Evolutionary conservation across 2,113 vertebrate genomes (phyloP).

Genomic region (Pan paniscus): DNA sequence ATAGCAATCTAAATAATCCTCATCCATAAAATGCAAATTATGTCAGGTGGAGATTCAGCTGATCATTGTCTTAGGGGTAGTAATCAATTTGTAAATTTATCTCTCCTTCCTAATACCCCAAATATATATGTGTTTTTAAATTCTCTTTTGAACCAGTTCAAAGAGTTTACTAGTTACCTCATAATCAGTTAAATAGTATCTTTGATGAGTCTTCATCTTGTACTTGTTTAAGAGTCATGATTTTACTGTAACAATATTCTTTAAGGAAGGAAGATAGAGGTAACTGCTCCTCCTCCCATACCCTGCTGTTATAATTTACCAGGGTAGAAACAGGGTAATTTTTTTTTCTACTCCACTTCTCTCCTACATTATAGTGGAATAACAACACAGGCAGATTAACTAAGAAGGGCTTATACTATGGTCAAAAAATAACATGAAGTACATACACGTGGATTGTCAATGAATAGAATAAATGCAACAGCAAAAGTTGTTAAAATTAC

Average conservation of each 20-base stretch:
- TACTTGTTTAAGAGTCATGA: not conserved
- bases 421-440: not conserved
- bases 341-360: not conserved
- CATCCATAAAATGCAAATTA: not conserved
- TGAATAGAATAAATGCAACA: not conserved
- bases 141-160: not conserved
- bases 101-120: not conserved
- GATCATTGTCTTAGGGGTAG: not conserved
- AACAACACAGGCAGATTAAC: not conserved
- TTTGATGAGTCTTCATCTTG: not conserved
- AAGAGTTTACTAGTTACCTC: not conserved
- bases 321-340: not conserved
- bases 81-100: not conserved
- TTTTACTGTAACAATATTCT: not conserved
- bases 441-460: not conserved
- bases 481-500: not conserved
- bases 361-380: not conserved
- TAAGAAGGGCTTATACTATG: not conserved
- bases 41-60: not conserved
- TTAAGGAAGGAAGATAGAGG: not conserved
- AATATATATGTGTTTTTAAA: not conserved
- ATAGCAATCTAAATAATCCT: not conserved
- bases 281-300: not conserved
- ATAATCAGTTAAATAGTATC: not conserved
- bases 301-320: not conserved